Percentiles rank a stretch among this genome's conserved stretches.
Evolutionary conservation across 1,140 invertebrate species (phyloP).

Genomic region (Anoplophora glabripennis): DNA sequence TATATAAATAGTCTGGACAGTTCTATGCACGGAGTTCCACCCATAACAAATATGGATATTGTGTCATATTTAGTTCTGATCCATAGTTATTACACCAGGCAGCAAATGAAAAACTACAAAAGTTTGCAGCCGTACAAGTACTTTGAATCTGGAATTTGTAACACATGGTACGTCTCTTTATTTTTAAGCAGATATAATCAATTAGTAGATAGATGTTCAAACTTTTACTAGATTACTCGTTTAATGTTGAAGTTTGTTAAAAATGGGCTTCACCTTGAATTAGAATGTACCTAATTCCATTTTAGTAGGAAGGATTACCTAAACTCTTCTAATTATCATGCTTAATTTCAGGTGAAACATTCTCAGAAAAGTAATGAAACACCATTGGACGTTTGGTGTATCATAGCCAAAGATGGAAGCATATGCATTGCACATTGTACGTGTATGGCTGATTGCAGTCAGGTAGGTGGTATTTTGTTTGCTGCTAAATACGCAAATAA

Average conservation of each 20-base stretch:
- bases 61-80: background rate
- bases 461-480: slow-evolving; percentile 6
- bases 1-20: background rate
- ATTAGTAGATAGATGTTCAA: no score
- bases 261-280: no score
- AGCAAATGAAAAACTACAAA: no score
- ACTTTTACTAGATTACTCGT: no score
- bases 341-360: slow-evolving; percentile 2
- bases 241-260: no score
- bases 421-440: slow-evolving; percentile 10
- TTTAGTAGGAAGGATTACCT: no score
- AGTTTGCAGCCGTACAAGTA: no score
- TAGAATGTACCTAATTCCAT: no score
- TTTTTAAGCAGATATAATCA: no score
- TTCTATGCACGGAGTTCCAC: background rate
- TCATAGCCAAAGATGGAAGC: slow-evolving; percentile 5
- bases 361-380: slow-evolving; percentile 2
- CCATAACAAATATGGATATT: background rate
- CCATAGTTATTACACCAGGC: no score
- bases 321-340: background rate
- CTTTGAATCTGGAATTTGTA: no score
- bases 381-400: slow-evolving; percentile 11
- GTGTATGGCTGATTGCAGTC: slow-evolving; percentile 15
- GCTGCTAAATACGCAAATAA: slow-evolving; percentile 11
- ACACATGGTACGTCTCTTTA: no score